These are phyloP conservation scores for Listrodromus nycthemerus DNA, from an alignment of 2,888 invertebrate species.

Conservation along the genomic window DNA sequence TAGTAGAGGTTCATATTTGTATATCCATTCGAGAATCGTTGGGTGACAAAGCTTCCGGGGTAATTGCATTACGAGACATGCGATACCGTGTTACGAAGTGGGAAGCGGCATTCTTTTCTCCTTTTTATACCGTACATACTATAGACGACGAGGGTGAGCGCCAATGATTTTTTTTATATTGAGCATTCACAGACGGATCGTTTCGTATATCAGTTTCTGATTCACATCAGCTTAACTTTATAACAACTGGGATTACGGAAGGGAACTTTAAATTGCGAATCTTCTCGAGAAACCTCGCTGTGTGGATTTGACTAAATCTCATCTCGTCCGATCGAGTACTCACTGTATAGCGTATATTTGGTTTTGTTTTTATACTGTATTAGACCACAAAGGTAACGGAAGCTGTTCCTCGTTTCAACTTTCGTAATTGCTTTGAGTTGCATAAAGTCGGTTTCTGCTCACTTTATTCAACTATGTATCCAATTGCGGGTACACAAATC, in stretches of 20 bases:
- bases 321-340: background rate
- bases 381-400: background rate
- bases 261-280: background rate
- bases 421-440: conserved; percentile 5
- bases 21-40: background rate
- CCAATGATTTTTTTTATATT: background rate
- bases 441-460: background rate
- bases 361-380: background rate
- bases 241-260: background rate
- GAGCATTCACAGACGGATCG: background rate
- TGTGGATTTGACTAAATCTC: no score
- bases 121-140: background rate
- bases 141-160: background rate
- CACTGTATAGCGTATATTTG: background rate
- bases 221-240: background rate
- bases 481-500: background rate
- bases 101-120: background rate
- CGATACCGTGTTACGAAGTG: conserved; percentile 12
- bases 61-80: background rate
- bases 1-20: background rate
- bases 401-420: conserved; percentile 8
- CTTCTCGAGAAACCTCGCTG: background rate
- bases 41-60: conserved; percentile 14
- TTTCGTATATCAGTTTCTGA: background rate
- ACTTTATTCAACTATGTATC: background rate